Evolutionary conservation across 2,113 vertebrate genomes (phyloP).

Genomic region (Acanthochromis polyacanthus): DNA sequence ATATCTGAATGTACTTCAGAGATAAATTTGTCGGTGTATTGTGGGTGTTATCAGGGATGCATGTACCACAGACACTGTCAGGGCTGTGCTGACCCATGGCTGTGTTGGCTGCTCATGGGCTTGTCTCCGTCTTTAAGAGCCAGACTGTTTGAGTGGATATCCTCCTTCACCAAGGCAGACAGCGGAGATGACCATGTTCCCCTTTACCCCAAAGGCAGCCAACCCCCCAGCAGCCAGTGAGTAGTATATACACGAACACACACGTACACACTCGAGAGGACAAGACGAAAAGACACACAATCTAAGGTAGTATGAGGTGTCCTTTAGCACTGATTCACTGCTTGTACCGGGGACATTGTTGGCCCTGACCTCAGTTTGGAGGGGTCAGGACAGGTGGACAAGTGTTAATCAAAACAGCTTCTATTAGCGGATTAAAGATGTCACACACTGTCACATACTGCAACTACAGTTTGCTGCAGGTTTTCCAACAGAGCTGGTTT

Average conservation of each 20-base stretch:
- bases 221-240: slow-evolving; percentile 85
- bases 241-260: slow-evolving; percentile 66
- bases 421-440: slow-evolving; percentile 29
- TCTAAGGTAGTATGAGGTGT: slow-evolving; percentile 20
- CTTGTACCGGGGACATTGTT: slow-evolving; percentile 21
- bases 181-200: slow-evolving; percentile 83
- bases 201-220: slow-evolving; percentile 85
- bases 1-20: neutral
- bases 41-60: slow-evolving; percentile 18
- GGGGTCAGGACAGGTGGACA: slow-evolving; percentile 6
- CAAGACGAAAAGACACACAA: neutral
- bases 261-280: slow-evolving; percentile 12
- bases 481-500: slow-evolving; percentile 9
- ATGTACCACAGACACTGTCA: slow-evolving; percentile 4
- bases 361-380: slow-evolving; percentile 40
- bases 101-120: slow-evolving; percentile 64
- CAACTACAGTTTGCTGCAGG: slow-evolving; percentile 15
- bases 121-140: slow-evolving; percentile 83
- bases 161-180: slow-evolving; percentile 88
- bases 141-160: slow-evolving; percentile 89
- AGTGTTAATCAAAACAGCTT: slow-evolving; percentile 32
- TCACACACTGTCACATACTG: slow-evolving; percentile 18
- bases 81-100: slow-evolving; percentile 47
- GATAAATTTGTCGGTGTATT: neutral
- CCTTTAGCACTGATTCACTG: slow-evolving; percentile 33